Base-by-base conservation (phyloP, 2,797 vertebrate species). In the Coracias cyanogaster region DNA sequence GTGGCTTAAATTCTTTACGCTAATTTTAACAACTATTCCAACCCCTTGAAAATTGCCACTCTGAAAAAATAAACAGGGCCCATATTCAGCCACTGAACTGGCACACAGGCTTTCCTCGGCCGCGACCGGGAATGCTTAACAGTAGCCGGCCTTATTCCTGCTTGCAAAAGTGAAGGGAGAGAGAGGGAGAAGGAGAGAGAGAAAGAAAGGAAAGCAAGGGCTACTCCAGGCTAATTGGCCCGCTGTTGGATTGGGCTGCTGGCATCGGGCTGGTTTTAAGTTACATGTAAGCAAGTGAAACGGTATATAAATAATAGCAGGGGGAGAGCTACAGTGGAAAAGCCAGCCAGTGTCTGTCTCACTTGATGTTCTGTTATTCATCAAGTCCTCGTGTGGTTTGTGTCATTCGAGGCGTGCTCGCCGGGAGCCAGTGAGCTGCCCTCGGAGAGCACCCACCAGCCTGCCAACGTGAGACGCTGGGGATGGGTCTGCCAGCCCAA, bases 11-110 rank as follows among this genome's bases (percentile, higher is more conserved):
- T 96, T 94, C 96, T 97, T 91, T 88, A 76, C 55, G 15, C 96
- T 97, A 95, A 97, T 98, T 98, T 97, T 98, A 97, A 97, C 97
- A 94, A 89, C 88, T 80, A 95, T 96, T 94, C 88, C 96, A 95
- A 82, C 64, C 91, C 86, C 96, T 97, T 62, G 93, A 92, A 98
- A 97, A 97, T 94, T 94, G 82, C 96, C 84, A 80, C 95, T 84
- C 70, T 96, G 86, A 93, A 96, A 97, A 97, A 98, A 98, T 78
- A 97, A 98, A 98, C 97, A 98, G 96, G 97, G 73, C 71, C 93
- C 88, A 76, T 54, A 92, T 86, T 96, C 94, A 97, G 91, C 39
- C 76, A 39, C 57, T 31, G 78, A 78, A 89, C 41, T 94, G 96
- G 94, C 93, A 87, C 35, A 49, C 31, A 62, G 37, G 58, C 65